These are phyloP conservation scores for Oceanites oceanicus DNA, from an alignment of 2,113 vertebrate genomes.

Conservation along the genomic window DNA sequence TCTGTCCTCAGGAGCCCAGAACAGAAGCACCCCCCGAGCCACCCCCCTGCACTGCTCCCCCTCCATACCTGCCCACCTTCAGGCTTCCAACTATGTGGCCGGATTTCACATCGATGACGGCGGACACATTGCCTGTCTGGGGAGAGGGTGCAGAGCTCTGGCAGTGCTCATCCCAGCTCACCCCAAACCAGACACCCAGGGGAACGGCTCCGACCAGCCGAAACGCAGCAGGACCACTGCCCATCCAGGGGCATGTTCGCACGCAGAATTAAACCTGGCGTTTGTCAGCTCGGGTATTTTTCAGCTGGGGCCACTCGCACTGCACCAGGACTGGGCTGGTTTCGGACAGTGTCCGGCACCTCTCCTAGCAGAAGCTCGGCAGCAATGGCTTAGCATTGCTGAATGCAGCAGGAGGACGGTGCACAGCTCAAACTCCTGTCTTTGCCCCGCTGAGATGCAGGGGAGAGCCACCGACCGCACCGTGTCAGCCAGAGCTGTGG, in stretches of 20 bases:
- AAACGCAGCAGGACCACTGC: rapidly evolving
- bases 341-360: rapidly evolving
- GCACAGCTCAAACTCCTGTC: neutral
- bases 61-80: conserved; percentile 46
- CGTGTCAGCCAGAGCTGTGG: neutral
- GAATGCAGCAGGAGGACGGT: neutral
- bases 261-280: neutral
- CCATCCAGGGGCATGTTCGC: rapidly evolving
- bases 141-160: neutral
- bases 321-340: neutral
- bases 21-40: neutral
- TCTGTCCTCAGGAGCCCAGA: no score
- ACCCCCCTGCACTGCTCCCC: neutral
- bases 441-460: neutral
- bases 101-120: neutral
- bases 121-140: conserved; percentile 39
- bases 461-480: no score
- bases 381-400: neutral
- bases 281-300: neutral
- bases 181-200: rapidly evolving
- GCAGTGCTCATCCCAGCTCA: neutral
- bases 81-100: conserved; percentile 48
- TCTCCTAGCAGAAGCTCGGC: neutral
- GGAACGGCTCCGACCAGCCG: rapidly evolving
- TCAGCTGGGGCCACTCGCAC: neutral